Evolutionary conservation across 2,888 invertebrate genomes (phyloP), one percentile per base, ranked within the genome.

Genomic region (Gibbula magus): DNA sequence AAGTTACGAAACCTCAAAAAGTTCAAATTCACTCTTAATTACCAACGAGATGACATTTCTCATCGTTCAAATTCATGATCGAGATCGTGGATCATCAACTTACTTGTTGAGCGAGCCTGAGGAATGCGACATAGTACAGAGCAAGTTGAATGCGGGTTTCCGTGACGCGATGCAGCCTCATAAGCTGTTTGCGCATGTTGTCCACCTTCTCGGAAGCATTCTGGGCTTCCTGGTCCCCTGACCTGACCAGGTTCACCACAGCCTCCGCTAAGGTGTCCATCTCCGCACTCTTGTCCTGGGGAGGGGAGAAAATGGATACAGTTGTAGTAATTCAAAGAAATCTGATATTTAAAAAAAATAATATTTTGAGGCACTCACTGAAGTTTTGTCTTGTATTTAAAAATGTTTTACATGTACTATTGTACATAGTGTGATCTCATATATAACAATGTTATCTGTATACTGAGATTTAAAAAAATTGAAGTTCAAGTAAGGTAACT

Each of bases 71-170:
- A 0, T 7, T 22, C 22, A 8, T 22, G 8, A 66, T 16, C 66
- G 16, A 20, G 16, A 2, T 2, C 32, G 0, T 67, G 20, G 3
- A 52, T 4, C 25, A 5, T 13, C 61, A 35, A 79, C 85, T 82
- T 84, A 93, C 93, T 90, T 95, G 94, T 81, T 95, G 94, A 25
- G 95, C 95, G 83, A 95, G 94, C 88, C 95, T 94, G 87, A 96
- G 96, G 93, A 96, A 96, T 85, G 95, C 95, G 61, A 96, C 95
- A 88, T 96, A 96, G 83, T 95, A 92, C 61, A 94, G 94, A 20
- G 95, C 94, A 22, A 96, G 93, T 83, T 95, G 95, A 81, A 96
- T 94, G 79, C 96, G 89, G 81, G 88, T 87, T 82, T 93, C 92
- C 4, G 93, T 89, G 56, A 89, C 86, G 66, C 85, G 86, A 79